These are phyloP conservation scores for Myripristis jacobus DNA, from an alignment of 2,797 vertebrate species.

Conservation along the genomic window DNA sequence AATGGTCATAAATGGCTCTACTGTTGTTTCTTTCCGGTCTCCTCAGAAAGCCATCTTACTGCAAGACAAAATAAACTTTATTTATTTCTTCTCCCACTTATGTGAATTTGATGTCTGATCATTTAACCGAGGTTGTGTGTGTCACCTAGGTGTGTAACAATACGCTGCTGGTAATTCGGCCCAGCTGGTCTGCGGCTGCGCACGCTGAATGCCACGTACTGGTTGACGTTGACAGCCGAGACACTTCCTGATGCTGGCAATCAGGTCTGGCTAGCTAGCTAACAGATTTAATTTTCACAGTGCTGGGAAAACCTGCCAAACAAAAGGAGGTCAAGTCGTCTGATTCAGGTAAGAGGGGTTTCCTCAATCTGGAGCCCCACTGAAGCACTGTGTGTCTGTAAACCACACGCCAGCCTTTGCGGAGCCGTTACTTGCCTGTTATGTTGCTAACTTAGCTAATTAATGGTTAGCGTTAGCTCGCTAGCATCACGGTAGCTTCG, in stretches of 20 bases:
- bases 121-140: background rate
- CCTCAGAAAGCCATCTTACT: too few relatives aligned
- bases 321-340: slow-evolving; percentile 73
- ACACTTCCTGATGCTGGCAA: slow-evolving; percentile 80
- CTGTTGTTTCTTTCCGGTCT: slow-evolving; percentile 16
- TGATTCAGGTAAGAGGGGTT: slow-evolving; percentile 71
- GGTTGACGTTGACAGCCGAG: slow-evolving; percentile 74
- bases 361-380: background rate
- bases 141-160: too few relatives aligned
- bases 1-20: background rate
- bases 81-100: background rate
- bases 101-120: background rate
- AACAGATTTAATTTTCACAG: slow-evolving; percentile 60
- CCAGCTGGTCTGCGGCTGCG: slow-evolving; percentile 66
- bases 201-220: slow-evolving; percentile 82
- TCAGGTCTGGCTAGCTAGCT: slow-evolving; percentile 60
- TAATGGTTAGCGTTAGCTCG: slow-evolving; percentile 42
- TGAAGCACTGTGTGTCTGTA: background rate
- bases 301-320: slow-evolving; percentile 67
- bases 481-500: slow-evolving; percentile 51
- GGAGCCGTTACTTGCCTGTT: slow-evolving; percentile 18
- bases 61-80: slow-evolving; percentile 12
- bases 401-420: background rate
- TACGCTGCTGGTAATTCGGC: slow-evolving; percentile 20
- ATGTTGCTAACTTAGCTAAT: slow-evolving; percentile 41